phyloP scores from a whole-genome alignment of 2,113 vertebrate species.

The Saguinus midas region DNA sequence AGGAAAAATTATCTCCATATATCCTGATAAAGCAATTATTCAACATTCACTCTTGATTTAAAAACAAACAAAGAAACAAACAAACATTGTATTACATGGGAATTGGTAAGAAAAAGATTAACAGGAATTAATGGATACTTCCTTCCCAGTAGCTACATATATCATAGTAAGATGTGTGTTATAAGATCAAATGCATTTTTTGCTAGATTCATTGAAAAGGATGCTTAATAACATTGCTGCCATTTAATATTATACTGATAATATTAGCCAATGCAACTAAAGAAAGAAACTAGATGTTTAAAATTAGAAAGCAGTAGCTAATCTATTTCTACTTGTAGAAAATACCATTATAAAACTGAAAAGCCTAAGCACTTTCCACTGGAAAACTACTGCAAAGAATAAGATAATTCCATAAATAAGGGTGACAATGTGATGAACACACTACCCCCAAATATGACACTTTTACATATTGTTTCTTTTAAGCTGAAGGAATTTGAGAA shows the following conservation, averaged over 20 bases:
- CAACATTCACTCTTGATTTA: background rate
- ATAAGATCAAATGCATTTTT: background rate
- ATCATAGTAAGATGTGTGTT: background rate
- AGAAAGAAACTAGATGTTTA: background rate
- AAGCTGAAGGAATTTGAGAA: background rate
- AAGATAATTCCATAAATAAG: background rate
- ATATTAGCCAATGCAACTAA: background rate
- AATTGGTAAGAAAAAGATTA: background rate
- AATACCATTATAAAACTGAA: background rate
- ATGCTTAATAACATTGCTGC: background rate
- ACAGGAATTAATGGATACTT: background rate
- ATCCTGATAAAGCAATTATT: background rate
- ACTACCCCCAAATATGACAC: background rate
- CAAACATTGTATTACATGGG: background rate
- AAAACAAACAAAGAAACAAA: background rate
- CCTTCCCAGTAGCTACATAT: background rate
- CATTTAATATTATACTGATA: background rate
- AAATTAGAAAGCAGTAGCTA: background rate
- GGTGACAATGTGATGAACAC: background rate
- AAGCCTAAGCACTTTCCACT: background rate
- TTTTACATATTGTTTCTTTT: background rate
- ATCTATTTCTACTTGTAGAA: background rate
- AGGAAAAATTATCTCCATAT: background rate
- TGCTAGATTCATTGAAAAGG: background rate
- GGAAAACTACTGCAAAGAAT: background rate